phyloP scores from a whole-genome alignment of 2,797 vertebrate species.

The Microchirus variegatus region DNA sequence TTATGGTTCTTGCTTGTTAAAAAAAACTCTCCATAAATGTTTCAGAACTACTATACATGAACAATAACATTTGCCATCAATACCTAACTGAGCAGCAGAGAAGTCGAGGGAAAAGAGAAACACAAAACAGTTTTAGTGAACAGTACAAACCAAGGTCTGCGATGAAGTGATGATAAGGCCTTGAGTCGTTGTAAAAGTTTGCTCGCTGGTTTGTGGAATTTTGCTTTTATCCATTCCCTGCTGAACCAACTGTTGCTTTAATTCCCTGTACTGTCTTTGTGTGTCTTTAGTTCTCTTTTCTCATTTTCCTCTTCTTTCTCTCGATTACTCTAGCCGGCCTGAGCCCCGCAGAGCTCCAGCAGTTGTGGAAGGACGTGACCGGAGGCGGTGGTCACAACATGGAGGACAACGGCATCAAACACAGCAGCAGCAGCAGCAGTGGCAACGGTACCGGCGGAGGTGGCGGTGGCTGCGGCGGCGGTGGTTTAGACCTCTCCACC shows the following conservation, averaged over 20 bases:
- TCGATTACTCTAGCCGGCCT: constrained; percentile 84
- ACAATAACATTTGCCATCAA: constrained; percentile 2
- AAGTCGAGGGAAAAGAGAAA: too few species aligned
- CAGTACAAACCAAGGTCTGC: too few species aligned
- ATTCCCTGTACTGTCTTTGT: neutral
- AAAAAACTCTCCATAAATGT: constrained; percentile 17
- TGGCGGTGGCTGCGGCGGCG: constrained; percentile 62
- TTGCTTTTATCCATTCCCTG: too few species aligned
- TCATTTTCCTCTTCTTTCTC: neutral
- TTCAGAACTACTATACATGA: neutral
- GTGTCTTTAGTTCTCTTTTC: neutral
- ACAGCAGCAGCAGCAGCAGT: constrained; percentile 82
- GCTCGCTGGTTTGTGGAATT: too few species aligned
- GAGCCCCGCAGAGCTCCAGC: constrained; percentile 98
- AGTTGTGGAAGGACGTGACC: constrained; percentile 99
- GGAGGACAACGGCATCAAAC: constrained; percentile 98
- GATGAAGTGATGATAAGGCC: too few species aligned
- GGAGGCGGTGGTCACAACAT: constrained; percentile 85
- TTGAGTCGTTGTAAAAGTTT: too few species aligned
- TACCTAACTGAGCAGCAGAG: constrained; percentile 11
- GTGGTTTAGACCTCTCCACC: constrained; percentile 97
- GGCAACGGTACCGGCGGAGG: constrained; percentile 19
- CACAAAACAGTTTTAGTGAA: too few species aligned
- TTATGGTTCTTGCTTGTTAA: neutral
- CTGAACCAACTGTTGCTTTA: neutral